These are phyloP conservation scores for Heliconius erato DNA, from an alignment of 2,888 invertebrate species.

Conservation along the genomic window DNA sequence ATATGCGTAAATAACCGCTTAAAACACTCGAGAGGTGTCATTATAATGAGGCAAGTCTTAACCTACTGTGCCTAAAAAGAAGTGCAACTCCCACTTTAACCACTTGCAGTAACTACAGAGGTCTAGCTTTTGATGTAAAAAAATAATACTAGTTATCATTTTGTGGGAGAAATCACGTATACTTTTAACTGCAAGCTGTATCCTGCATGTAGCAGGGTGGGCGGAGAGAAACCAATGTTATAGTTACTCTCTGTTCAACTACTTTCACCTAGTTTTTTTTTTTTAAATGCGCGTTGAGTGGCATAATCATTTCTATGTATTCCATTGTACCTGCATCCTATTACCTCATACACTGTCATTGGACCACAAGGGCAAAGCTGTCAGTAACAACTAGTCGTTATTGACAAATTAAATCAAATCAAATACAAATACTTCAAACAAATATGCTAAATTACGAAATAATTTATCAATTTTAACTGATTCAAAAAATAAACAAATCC, in stretches of 20 bases:
- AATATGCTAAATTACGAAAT: no score
- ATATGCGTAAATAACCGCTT: constrained; percentile 5
- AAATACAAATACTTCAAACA: neutral
- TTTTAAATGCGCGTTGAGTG: fast-evolving
- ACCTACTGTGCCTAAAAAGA: constrained; percentile 28
- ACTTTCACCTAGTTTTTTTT: no score
- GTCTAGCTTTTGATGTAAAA: neutral
- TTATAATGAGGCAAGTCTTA: constrained; percentile 36
- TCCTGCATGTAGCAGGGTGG: neutral
- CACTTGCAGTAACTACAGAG: constrained; percentile 7
- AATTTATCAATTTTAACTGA: neutral
- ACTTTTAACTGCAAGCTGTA: neutral
- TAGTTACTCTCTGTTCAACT: neutral
- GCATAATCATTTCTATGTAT: no score
- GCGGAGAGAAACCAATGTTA: neutral
- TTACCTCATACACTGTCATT: no score
- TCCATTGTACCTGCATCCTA: no score
- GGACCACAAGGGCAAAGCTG: no score
- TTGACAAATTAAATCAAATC: neutral
- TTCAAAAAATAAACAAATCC: neutral
- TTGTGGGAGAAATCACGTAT: neutral
- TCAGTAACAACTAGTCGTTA: neutral
- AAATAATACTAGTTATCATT: neutral
- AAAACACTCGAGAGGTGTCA: constrained; percentile 2
- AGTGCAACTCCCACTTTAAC: neutral